These are phyloP conservation scores for Anthoscopus minutus DNA, from an alignment of 2,113 vertebrate genomes.

Conservation along the genomic window DNA sequence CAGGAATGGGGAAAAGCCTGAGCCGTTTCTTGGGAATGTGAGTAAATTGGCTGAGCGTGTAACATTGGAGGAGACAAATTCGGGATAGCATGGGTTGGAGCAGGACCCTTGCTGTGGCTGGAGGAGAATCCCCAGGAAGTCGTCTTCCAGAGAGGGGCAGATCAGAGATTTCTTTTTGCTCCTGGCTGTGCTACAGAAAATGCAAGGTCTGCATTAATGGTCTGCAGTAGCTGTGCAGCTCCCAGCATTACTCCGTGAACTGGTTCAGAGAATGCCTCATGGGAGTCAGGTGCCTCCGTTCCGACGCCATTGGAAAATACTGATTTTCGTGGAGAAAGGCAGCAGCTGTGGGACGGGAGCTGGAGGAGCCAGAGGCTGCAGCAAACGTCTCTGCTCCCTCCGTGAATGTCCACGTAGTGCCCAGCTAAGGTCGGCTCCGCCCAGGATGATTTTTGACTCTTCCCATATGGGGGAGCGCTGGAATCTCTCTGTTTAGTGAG, in stretches of 20 bases:
- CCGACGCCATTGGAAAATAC: background rate
- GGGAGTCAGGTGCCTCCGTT: accelerated
- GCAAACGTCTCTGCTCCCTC: background rate
- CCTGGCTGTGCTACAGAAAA: background rate
- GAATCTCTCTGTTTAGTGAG: background rate
- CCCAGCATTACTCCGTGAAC: background rate
- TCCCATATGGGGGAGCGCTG: background rate
- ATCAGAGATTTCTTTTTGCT: background rate
- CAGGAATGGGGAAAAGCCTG: background rate
- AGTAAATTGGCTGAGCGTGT: accelerated
- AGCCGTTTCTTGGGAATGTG: background rate
- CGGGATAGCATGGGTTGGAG: background rate
- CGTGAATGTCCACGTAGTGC: accelerated
- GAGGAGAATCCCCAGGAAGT: background rate
- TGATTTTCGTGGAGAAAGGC: background rate
- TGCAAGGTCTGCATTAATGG: background rate
- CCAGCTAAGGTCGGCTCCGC: background rate
- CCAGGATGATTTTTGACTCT: background rate
- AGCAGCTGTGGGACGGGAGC: accelerated
- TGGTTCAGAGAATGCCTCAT: background rate
- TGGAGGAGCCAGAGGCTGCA: background rate
- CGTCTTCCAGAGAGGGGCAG: no score
- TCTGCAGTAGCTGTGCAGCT: background rate
- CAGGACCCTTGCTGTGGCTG: background rate
- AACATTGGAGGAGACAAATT: no score